Conservation (phyloP, 2,797 vertebrate genomes). For the Sparus aurata region DNA sequence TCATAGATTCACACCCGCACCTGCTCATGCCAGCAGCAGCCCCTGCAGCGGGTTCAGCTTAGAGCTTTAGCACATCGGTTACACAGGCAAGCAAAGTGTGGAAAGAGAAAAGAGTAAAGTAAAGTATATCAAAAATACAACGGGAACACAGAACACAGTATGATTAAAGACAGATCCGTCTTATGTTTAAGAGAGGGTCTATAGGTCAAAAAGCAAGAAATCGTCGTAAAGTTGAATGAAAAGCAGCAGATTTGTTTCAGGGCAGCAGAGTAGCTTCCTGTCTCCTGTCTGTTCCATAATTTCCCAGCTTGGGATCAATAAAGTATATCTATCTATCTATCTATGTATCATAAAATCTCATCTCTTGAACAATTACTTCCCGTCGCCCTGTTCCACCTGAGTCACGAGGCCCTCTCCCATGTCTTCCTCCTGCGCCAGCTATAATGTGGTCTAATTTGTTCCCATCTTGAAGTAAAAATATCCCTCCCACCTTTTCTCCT, state of each 20-base stretch:
- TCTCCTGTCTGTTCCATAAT: background rate
- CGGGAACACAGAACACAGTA: background rate
- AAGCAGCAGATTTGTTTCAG: constrained; percentile 1
- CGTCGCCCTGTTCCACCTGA: background rate
- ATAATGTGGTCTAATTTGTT: constrained; percentile 43
- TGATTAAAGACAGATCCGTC: background rate
- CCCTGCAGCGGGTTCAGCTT: background rate
- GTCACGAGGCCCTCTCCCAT: background rate
- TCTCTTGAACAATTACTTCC: constrained; percentile 7
- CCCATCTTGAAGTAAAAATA: constrained; percentile 44
- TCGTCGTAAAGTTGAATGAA: background rate
- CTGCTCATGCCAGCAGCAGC: constrained; percentile 46
- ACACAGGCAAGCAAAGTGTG: background rate
- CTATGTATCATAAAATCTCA: constrained; percentile 25
- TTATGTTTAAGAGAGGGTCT: background rate
- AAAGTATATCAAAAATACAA: background rate
- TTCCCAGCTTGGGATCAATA: too few species aligned
- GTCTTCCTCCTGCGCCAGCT: constrained; percentile 13
- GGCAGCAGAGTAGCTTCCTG: background rate
- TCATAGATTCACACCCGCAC: constrained; percentile 26
- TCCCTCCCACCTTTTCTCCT: constrained; percentile 3
- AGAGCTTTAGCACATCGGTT: background rate
- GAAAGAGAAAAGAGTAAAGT: background rate
- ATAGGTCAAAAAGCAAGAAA: background rate
- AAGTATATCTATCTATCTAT: too few species aligned